A percentile compares a stretch with the other conserved stretches of the same genome.
phyloP scores from a whole-genome alignment of 1,140 invertebrate species.

The Leptopilina boulardi region DNA sequence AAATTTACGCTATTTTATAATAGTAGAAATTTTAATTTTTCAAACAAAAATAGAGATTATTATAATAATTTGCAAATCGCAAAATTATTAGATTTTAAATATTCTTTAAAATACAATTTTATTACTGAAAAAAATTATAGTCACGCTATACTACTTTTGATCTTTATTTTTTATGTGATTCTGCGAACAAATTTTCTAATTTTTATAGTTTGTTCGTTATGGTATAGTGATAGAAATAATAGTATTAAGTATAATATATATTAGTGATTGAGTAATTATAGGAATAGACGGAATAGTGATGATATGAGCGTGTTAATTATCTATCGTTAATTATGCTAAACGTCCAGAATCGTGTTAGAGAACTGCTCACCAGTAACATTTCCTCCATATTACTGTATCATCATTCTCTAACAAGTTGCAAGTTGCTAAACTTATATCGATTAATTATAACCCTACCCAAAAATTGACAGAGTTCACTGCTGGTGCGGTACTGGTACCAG shows the following conservation, averaged over 20 bases:
- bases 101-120: too few relatives aligned
- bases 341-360: background rate
- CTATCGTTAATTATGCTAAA: constrained; percentile 22
- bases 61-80: too few relatives aligned
- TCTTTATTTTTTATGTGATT: too few relatives aligned
- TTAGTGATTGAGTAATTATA: constrained; percentile 14
- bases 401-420: background rate
- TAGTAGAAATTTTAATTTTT: too few relatives aligned
- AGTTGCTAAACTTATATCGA: background rate
- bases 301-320: constrained; percentile 6
- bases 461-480: too few relatives aligned
- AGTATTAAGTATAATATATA: background rate
- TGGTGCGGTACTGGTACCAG: too few relatives aligned
- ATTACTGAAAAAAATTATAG: too few relatives aligned
- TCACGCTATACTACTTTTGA: too few relatives aligned
- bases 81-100: too few relatives aligned
- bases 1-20: too few relatives aligned
- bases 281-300: background rate
- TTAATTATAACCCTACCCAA: background rate
- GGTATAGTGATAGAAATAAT: background rate
- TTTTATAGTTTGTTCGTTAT: background rate
- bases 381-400: background rate
- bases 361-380: background rate
- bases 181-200: background rate
- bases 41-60: too few relatives aligned